These are phyloP conservation scores for Sinella curviseta DNA, from an alignment of 1,140 invertebrate genomes.

Conservation along the genomic window DNA sequence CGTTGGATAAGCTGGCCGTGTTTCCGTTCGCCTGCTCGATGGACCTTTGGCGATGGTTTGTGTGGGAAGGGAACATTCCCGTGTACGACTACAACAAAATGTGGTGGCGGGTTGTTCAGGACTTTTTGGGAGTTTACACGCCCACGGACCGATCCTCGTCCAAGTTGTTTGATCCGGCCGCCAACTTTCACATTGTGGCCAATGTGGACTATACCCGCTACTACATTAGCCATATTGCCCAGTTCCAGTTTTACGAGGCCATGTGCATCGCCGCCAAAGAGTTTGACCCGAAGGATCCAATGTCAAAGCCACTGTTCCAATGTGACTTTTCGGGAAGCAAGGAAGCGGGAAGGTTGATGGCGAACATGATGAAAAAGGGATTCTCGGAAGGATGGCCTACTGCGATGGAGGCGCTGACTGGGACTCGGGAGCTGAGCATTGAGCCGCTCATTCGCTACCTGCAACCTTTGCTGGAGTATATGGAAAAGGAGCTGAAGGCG, in stretches of 20 bases:
- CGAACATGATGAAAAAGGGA: no score
- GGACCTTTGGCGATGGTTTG: no score
- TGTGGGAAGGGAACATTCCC: slow-evolving; percentile 52
- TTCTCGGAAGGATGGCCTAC: no score
- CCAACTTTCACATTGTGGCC: no score
- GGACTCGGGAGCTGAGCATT: no score
- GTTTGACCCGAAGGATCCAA: slow-evolving; percentile 49
- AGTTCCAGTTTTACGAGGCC: slow-evolving; percentile 56
- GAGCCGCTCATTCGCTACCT: no score
- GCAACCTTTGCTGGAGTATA: no score
- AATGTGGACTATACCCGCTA: no score
- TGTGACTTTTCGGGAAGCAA: slow-evolving; percentile 58
- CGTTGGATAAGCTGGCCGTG: no score
- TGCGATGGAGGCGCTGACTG: no score
- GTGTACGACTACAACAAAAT: slow-evolving; percentile 54
- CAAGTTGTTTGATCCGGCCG: slow-evolving; percentile 56
- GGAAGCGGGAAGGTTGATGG: slow-evolving; percentile 53
- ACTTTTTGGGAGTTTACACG: slow-evolving; percentile 56
- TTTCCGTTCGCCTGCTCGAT: no score
- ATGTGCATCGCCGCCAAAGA: slow-evolving; percentile 54
- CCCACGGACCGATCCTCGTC: slow-evolving; percentile 46
- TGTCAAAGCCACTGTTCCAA: slow-evolving; percentile 52
- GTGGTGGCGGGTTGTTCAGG: slow-evolving; percentile 57
- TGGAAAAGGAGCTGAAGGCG: no score
- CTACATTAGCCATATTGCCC: slow-evolving; percentile 16